A percentile compares a stretch with the other conserved stretches of the same genome.
Evolutionary conservation across 53 echinoderm and acorn worm species (phyloP).

Genomic region (Paelopatides confundens): DNA sequence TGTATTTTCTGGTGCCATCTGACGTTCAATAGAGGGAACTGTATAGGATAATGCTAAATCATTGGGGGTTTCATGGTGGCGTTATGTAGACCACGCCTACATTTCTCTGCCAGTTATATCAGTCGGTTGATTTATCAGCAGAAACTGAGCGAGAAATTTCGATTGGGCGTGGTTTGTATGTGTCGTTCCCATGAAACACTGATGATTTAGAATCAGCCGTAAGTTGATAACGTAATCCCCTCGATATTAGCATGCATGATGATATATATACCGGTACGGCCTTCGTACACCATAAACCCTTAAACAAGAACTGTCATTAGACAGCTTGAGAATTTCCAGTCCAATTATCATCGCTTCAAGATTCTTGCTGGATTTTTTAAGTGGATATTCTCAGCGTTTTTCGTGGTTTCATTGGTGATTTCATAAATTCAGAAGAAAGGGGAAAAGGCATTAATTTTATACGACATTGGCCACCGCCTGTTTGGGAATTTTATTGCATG

Average conservation of each 20-base stretch:
- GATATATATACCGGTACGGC: background rate
- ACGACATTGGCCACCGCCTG: slow-evolving; percentile 3
- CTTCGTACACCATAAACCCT: background rate
- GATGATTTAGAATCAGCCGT: too few relatives aligned
- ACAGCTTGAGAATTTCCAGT: background rate
- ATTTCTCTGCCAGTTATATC: too few relatives aligned
- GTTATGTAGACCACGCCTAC: too few relatives aligned
- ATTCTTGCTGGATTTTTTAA: background rate
- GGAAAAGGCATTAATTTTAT: background rate
- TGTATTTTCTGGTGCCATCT: background rate
- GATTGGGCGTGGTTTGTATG: too few relatives aligned
- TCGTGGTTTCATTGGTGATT: background rate
- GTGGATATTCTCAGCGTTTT: background rate
- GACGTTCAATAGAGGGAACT: background rate
- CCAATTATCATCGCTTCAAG: background rate
- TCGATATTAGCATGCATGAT: background rate
- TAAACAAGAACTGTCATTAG: background rate
- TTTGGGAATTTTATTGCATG: slow-evolving; percentile 3
- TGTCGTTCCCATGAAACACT: too few relatives aligned
- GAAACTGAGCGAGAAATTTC: too few relatives aligned
- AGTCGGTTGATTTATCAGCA: too few relatives aligned
- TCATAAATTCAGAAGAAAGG: background rate
- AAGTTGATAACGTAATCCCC: background rate
- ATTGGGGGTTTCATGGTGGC: too few relatives aligned
- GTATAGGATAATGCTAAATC: too few relatives aligned